phyloP scores from a whole-genome alignment of 2,888 invertebrate species.

The Orthosia cruda region DNA sequence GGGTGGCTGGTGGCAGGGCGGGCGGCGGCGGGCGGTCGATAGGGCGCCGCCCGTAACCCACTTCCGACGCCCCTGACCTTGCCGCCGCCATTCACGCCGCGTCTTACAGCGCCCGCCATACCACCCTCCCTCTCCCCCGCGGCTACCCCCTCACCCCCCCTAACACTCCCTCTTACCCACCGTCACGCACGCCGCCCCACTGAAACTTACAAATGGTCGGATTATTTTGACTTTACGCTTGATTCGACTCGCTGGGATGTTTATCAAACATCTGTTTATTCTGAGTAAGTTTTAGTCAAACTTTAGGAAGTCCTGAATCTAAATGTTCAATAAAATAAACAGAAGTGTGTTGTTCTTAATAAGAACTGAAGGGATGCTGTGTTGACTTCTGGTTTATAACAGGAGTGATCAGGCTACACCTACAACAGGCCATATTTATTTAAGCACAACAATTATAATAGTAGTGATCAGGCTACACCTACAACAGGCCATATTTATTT shows the following conservation, averaged over 20 bases:
- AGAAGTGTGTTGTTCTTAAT: constrained; percentile 35
- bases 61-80: constrained; percentile 91
- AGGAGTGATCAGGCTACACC: not conserved
- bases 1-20: constrained; percentile 61
- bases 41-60: constrained; percentile 91
- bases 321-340: constrained; percentile 49
- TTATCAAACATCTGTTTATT: constrained; percentile 71
- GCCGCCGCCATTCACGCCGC: constrained; percentile 90
- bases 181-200: constrained; percentile 65
- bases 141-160: constrained; percentile 71
- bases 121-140: constrained; percentile 65
- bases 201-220: constrained; percentile 80
- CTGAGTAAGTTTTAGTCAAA: constrained; percentile 59
- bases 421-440: constrained; percentile 1
- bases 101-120: constrained; percentile 81
- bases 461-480: too few relatives aligned
- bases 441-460: constrained; percentile 6
- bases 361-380: constrained; percentile 9
- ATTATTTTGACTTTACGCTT: constrained; percentile 80
- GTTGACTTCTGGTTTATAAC: not conserved
- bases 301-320: constrained; percentile 34
- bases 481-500: too few relatives aligned
- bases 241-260: constrained; percentile 70
- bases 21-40: constrained; percentile 84
- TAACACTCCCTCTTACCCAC: constrained; percentile 61